phyloP scores from a whole-genome alignment of 35 echinoderm and acorn worm species.

The Lytechinus variegatus region DNA sequence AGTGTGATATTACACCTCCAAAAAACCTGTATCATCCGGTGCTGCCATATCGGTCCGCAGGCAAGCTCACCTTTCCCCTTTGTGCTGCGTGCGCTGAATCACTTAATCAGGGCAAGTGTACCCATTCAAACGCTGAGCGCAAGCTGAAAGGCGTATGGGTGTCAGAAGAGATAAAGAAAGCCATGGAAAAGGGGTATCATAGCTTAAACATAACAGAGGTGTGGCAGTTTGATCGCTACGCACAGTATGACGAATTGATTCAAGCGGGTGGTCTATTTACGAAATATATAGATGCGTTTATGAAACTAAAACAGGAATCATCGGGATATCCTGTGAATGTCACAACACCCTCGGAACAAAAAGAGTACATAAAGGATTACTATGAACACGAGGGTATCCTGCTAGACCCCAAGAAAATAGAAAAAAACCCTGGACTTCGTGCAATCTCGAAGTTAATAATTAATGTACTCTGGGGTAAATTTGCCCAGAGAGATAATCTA shows the following conservation, averaged over 20 bases:
- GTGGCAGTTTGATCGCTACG: too few species aligned
- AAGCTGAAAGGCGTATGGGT: too few species aligned
- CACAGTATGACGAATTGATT: neutral
- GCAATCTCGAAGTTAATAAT: too few species aligned
- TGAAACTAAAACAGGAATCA: neutral
- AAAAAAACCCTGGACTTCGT: too few species aligned
- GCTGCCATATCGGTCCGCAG: neutral
- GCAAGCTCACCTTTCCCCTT: neutral
- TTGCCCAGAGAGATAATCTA: neutral
- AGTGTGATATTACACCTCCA: conserved; percentile 50
- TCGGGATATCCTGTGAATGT: neutral
- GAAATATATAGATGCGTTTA: neutral
- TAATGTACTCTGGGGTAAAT: conserved; percentile 6
- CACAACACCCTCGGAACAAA: neutral
- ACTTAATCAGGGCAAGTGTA: neutral
- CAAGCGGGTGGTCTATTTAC: neutral
- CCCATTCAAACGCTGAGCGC: neutral
- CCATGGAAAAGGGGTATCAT: too few species aligned
- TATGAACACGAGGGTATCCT: neutral
- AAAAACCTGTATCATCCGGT: conserved; percentile 11
- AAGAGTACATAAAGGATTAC: neutral
- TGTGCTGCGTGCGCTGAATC: neutral
- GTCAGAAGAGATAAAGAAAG: too few species aligned
- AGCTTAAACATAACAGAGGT: too few species aligned
- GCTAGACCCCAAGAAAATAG: too few species aligned